phyloP scores from a whole-genome alignment of 1,140 invertebrate genomes.

The Schmidtea mediterranea region DNA sequence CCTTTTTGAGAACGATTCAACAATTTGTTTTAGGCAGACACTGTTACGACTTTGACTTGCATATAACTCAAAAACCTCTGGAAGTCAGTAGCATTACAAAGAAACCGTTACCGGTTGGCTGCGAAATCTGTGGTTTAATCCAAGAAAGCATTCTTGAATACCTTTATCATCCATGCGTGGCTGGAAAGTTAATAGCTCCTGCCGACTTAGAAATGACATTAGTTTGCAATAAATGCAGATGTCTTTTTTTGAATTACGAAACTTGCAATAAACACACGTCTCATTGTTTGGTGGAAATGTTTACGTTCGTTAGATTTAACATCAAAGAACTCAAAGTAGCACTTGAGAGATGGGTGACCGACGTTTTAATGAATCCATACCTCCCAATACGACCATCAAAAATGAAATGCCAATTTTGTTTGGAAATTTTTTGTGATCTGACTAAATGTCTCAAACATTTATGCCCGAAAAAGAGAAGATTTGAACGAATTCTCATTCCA shows the following conservation, averaged over 20 bases:
- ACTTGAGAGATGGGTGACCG: neutral
- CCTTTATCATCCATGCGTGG: constrained; percentile 1
- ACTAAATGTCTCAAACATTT: neutral
- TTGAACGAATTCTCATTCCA: neutral
- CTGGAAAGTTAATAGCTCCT: neutral
- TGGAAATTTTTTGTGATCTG: constrained; percentile 1
- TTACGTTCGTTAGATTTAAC: constrained; percentile 1
- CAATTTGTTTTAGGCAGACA: neutral
- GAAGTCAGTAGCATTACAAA: neutral
- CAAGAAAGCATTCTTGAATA: neutral
- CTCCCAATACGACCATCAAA: neutral
- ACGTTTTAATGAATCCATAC: constrained; percentile 1
- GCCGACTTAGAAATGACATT: neutral
- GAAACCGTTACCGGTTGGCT: neutral
- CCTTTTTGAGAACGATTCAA: neutral
- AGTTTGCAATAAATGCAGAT: neutral
- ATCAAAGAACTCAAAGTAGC: neutral
- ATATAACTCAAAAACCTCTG: neutral
- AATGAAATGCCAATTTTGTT: neutral
- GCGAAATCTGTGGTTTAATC: neutral
- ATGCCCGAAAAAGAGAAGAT: neutral
- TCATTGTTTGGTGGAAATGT: neutral
- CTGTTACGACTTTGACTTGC: neutral
- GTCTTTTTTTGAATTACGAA: neutral
- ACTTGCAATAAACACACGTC: neutral